These are phyloP conservation scores for Actinostola sp. DNA, from an alignment of 92 coral and sea anemone species.

Conservation along the genomic window DNA sequence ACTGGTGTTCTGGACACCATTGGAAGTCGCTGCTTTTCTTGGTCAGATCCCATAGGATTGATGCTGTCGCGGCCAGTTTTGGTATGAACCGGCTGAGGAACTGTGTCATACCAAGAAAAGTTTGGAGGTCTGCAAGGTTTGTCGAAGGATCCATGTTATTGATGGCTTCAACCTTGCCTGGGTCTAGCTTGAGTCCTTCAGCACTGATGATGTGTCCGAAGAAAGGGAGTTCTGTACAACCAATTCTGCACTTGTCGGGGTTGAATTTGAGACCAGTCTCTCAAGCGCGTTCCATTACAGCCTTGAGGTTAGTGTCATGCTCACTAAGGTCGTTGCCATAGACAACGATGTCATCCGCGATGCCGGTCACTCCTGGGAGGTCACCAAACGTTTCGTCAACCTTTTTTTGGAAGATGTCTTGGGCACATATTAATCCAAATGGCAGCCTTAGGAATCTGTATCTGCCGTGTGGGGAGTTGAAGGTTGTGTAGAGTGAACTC, in stretches of 20 bases:
- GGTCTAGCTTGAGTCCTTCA: constrained; percentile 61
- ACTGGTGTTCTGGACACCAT: too few species aligned
- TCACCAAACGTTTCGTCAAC: constrained; percentile 70
- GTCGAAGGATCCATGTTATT: constrained; percentile 67
- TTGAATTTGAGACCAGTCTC: too few species aligned
- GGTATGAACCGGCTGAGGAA: constrained; percentile 69
- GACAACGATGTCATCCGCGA: constrained; percentile 51
- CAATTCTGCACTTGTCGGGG: too few species aligned
- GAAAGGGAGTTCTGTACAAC: constrained; percentile 67
- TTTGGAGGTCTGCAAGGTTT: constrained; percentile 63
- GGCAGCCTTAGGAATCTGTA: too few species aligned
- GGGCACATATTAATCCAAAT: too few species aligned
- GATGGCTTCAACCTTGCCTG: too few species aligned
- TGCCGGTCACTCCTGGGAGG: constrained; percentile 65
- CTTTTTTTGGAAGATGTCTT: constrained; percentile 63
- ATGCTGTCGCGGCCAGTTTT: constrained; percentile 44
- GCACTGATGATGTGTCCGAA: constrained; percentile 71
- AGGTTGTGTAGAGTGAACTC: too few species aligned
- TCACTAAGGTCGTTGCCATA: constrained; percentile 28
- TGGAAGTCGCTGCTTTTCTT: constrained; percentile 48
- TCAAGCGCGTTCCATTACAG: too few species aligned
- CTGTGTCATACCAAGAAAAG: constrained; percentile 75
- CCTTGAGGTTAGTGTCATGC: constrained; percentile 61
- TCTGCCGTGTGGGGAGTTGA: too few species aligned
- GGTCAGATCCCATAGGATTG: constrained; percentile 66